Evolutionary conservation across 2,888 invertebrate genomes (phyloP), one percentile per base, ranked within the genome.

Genomic region (Pyrochroa serraticornis): DNA sequence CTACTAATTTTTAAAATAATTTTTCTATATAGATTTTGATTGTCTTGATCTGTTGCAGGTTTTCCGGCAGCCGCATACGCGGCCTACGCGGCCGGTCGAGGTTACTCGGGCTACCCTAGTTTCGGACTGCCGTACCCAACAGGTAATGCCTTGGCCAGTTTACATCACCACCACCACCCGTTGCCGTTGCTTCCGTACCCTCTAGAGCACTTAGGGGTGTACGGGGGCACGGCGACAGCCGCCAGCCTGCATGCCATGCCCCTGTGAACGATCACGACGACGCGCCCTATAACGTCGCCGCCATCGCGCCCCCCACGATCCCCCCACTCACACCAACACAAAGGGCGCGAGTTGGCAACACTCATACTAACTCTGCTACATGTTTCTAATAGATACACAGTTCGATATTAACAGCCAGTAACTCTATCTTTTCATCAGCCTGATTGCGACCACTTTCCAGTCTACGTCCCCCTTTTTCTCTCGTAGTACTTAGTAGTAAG

Each of bases 41-140:
- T 32, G 80, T 78, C 81, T 81, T 72, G 67, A 69, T 68, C 48
- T 69, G 64, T 80, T 79, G 14, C 87, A 94, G 94, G 94, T 86
- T 94, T 95, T 83, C 93, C 94, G 85, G 93, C 94, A 82, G 90
- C 91, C 79, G 94, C 94, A 78, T 94, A 94, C 84, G 94, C 95
- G 84, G 94, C 95, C 80, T 95, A 94, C 84, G 94, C 95, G 86
- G 93, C 95, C 81, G 93, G 94, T 82, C 92, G 95, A 84, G 93
- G 95, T 82, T 95, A 94, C 86, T 93, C 94, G 85, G 93, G 94
- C 86, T 95, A 95, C 88, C 93, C 95, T 85, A 93, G 94, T 88
- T 95, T 95, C 87, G 94, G 95, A 88, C 92, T 95, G 84, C 95
- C 95, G 82, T 95, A 95, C 85, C 95, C 95, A 81, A 92, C 95